Evolutionary conservation across 1,140 invertebrate species (phyloP).

Genomic region (Mya arenaria): DNA sequence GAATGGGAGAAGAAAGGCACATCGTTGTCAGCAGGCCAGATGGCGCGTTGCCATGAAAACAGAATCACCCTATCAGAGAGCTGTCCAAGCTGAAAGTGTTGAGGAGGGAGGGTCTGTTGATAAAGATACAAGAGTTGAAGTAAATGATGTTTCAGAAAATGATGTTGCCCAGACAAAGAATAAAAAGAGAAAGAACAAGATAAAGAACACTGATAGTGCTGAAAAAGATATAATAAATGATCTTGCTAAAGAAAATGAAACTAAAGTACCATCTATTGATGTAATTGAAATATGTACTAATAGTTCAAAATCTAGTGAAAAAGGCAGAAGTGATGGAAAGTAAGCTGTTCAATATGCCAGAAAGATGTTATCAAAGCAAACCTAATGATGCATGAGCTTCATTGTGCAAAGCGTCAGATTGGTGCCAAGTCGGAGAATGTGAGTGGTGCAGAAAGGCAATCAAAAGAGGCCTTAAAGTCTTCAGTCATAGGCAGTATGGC

Average conservation of each 20-base stretch:
- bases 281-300: not conserved
- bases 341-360: conserved; percentile 63
- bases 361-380: conserved; percentile 71
- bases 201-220: conserved; percentile 1
- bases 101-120: not conserved
- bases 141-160: not conserved
- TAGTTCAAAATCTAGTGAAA: not conserved
- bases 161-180: conserved; percentile 1
- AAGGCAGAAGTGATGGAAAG: conserved; percentile 33
- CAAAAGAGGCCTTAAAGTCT: conserved; percentile 43
- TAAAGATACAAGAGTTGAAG: too few species aligned
- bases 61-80: not conserved
- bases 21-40: conserved; percentile 76
- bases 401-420: conserved; percentile 62
- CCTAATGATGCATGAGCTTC: conserved; percentile 65
- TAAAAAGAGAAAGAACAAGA: not conserved
- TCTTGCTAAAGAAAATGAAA: conserved; percentile 4
- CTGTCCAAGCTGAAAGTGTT: not conserved
- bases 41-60: not conserved
- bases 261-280: not conserved
- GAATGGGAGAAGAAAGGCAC: conserved; percentile 78
- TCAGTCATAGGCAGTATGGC: conserved; percentile 28
- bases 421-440: not conserved
- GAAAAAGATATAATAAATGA: not conserved
- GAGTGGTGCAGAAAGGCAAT: conserved; percentile 22